Percentiles rank a stretch among this genome's conserved stretches.
phyloP scores from a whole-genome alignment of 2,888 invertebrate species.

The Sepiola atlantica region DNA sequence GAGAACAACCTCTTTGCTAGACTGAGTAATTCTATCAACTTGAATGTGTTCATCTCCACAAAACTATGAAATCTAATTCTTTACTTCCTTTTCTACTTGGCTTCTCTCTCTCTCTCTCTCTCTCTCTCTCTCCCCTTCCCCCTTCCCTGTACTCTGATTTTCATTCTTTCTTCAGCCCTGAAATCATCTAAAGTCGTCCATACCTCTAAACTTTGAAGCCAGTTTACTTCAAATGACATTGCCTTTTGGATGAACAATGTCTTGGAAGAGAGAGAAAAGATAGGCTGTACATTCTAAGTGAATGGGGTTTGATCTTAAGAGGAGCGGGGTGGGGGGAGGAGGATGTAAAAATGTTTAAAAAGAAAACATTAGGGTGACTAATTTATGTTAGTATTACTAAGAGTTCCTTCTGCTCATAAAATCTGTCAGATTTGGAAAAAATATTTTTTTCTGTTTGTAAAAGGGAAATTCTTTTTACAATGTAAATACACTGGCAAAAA shows the following conservation, averaged over 20 bases:
- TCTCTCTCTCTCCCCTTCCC: background rate
- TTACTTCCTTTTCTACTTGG: background rate
- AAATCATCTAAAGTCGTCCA: slow-evolving; percentile 6
- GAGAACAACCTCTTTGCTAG: background rate
- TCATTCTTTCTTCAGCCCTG: background rate
- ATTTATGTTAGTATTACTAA: no score
- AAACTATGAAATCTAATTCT: slow-evolving; percentile 15
- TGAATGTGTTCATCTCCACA: background rate
- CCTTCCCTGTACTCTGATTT: background rate
- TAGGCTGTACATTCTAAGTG: no score
- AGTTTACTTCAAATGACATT: background rate
- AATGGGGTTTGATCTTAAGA: no score
- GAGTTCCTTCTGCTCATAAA: no score
- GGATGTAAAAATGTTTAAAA: background rate
- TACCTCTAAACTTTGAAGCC: background rate
- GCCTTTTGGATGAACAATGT: background rate
- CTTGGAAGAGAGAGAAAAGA: no score
- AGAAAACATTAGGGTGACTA: no score
- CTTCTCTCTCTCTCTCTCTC: background rate
- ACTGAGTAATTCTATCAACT: background rate
- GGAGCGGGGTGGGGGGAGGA: background rate
- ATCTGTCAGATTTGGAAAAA: no score
- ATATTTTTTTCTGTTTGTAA: no score
- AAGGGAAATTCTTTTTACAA: no score
- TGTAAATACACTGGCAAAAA: no score